These are phyloP conservation scores for Lichenostomus cassidix DNA, from an alignment of 2,113 vertebrate species.

Conservation along the genomic window DNA sequence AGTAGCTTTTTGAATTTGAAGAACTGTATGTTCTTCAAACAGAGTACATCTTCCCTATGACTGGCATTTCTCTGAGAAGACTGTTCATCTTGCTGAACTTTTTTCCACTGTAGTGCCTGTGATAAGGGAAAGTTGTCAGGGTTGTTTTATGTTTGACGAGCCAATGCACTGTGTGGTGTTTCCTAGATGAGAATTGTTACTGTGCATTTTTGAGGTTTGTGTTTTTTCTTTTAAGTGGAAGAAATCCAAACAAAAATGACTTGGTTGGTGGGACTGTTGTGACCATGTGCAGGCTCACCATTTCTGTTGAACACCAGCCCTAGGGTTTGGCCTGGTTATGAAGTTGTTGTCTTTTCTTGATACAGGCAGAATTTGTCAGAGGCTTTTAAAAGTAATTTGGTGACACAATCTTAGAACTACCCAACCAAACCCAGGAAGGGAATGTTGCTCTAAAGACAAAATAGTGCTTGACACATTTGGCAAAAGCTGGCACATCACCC, in stretches of 20 bases:
- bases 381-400: neutral
- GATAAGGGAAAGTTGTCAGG: neutral
- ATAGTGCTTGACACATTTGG: neutral
- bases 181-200: neutral
- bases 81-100: fast-evolving
- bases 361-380: neutral
- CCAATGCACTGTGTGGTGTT: neutral
- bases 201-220: neutral
- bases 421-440: neutral
- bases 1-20: neutral
- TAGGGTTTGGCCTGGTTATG: neutral
- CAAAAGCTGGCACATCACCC: neutral
- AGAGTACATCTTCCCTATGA: neutral
- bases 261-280: neutral
- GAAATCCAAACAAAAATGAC: neutral
- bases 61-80: neutral
- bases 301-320: neutral
- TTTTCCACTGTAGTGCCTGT: neutral
- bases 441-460: neutral
- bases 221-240: neutral
- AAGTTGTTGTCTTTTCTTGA: neutral
- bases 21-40: neutral
- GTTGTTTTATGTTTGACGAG: fast-evolving
- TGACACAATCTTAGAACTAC: neutral
- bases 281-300: neutral